These are phyloP conservation scores for Sus cebifrons DNA, from an alignment of 2,797 vertebrate genomes.

Conservation along the genomic window DNA sequence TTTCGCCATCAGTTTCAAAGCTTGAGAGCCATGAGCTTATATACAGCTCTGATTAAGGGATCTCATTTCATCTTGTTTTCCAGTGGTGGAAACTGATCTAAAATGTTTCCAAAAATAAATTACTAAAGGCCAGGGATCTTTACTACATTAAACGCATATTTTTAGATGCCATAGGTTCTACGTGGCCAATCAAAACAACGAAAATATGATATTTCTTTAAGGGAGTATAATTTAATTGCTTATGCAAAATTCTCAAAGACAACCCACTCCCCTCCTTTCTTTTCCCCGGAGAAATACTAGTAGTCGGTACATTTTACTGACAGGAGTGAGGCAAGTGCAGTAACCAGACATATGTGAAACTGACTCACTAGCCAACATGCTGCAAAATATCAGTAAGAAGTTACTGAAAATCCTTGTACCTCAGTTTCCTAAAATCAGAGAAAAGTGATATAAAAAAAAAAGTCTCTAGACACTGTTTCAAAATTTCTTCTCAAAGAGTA, in stretches of 20 bases:
- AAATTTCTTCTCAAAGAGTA: conserved; percentile 46
- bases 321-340: background rate
- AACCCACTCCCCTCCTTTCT: background rate
- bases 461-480: conserved; percentile 48
- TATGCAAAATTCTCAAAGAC: background rate
- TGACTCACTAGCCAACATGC: background rate
- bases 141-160: conserved; percentile 7
- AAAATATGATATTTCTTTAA: conserved; percentile 22
- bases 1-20: conserved; percentile 54
- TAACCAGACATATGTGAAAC: background rate
- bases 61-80: conserved; percentile 50
- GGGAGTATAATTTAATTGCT: conserved; percentile 27
- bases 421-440: conserved; percentile 27
- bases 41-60: conserved; percentile 49
- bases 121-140: background rate
- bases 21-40: conserved; percentile 37
- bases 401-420: conserved; percentile 2
- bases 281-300: background rate
- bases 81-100: conserved; percentile 42
- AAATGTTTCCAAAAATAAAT: conserved; percentile 69
- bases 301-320: background rate
- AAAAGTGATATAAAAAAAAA: background rate
- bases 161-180: background rate
- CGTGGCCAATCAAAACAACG: conserved; percentile 29
- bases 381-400: background rate